These are phyloP conservation scores for Zhuqinia jingwanae DNA, from an alignment of 2,888 invertebrate species.

Conservation along the genomic window DNA sequence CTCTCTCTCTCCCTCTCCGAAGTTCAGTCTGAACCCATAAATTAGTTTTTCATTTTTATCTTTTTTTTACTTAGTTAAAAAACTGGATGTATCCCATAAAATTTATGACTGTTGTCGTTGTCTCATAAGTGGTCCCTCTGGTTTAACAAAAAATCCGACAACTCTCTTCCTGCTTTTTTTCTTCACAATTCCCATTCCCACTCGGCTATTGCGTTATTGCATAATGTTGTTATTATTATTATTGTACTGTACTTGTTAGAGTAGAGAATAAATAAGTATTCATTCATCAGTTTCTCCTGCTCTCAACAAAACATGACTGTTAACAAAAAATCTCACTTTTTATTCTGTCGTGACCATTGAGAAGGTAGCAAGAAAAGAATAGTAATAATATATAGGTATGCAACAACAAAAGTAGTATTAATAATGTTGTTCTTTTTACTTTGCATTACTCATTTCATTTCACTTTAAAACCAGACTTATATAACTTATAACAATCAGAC, in stretches of 20 bases:
- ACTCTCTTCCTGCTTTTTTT: background rate
- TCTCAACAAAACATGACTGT: no score
- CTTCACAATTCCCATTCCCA: background rate
- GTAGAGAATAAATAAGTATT: no score
- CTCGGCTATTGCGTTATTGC: background rate
- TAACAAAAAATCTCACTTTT: conserved; percentile 17
- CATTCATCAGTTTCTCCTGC: no score
- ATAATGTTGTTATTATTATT: background rate
- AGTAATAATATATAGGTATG: background rate
- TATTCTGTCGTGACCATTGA: conserved; percentile 23
- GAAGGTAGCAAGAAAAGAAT: no score
- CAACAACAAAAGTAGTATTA: background rate
- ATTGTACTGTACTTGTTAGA: background rate
- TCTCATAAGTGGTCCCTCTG: background rate
- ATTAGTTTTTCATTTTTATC: background rate
- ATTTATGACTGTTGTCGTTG: background rate
- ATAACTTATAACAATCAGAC: no score
- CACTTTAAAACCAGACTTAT: conserved; percentile 9
- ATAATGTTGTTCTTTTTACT: background rate
- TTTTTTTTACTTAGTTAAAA: background rate
- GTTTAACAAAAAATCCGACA: background rate
- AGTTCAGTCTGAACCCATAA: background rate
- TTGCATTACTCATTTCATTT: conserved; percentile 39
- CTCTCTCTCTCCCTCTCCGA: no score
- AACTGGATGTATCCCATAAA: background rate